Conservation (phyloP, 2,888 invertebrate species). For the Phasia obesa region DNA sequence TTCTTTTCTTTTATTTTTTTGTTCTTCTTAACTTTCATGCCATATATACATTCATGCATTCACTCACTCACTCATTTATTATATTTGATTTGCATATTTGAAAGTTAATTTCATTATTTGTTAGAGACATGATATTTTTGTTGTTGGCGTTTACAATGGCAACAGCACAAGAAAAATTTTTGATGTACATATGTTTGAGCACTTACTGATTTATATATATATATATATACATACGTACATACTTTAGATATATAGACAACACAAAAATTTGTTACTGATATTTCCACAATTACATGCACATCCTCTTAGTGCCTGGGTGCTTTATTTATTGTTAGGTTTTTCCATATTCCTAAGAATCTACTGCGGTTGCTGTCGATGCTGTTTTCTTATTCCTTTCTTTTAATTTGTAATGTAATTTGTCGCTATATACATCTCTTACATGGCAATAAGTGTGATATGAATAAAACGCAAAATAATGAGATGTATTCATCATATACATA, state of each 20-base stretch:
- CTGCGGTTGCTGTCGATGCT: slow-evolving; percentile 48
- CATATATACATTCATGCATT: background rate
- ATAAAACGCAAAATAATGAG: slow-evolving; percentile 21
- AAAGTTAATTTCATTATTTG: slow-evolving; percentile 36
- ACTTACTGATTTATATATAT: too few species aligned
- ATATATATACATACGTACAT: too few species aligned
- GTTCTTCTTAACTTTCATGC: slow-evolving; percentile 26
- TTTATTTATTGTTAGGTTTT: slow-evolving; percentile 56
- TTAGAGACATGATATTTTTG: background rate
- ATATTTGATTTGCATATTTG: slow-evolving; percentile 28
- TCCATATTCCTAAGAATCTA: slow-evolving; percentile 71
- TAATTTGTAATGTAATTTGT: slow-evolving; percentile 48
- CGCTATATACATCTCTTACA: slow-evolving; percentile 29
- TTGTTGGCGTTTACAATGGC: background rate
- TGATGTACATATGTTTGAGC: background rate
- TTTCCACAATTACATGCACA: slow-evolving; percentile 43
- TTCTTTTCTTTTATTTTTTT: slow-evolving; percentile 8
- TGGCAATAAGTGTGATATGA: slow-evolving; percentile 30
- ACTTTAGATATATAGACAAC: too few species aligned
- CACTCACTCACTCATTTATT: background rate
- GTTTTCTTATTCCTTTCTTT: background rate
- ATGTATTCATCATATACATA: background rate
- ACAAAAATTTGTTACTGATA: slow-evolving; percentile 2
- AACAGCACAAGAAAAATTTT: background rate
- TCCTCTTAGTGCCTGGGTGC: slow-evolving; percentile 36